A percentile compares a stretch with the other conserved stretches of the same genome.
These are phyloP conservation scores for Etheostoma perlongum DNA, from an alignment of 2,797 vertebrate genomes.

Conservation along the genomic window DNA sequence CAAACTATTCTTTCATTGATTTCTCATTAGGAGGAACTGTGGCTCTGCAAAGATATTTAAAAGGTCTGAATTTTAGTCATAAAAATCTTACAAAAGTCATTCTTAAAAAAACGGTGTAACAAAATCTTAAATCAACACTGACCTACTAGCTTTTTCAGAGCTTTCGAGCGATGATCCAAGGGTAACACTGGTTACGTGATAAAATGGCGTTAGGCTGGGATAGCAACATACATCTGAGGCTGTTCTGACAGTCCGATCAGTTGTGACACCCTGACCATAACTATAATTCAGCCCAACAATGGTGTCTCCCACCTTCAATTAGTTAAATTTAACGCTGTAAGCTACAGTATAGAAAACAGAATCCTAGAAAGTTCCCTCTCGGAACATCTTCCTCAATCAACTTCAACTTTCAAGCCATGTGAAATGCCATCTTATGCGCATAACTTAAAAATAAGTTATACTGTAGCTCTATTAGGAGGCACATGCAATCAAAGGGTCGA, in stretches of 20 bases:
- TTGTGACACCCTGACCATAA: neutral
- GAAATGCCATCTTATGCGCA: neutral
- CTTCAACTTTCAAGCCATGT: neutral
- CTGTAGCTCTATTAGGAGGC: neutral
- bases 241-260: neutral
- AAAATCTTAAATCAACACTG: no score
- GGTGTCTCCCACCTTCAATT: neutral
- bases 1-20: no score
- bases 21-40: no score
- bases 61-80: no score
- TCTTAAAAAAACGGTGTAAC: no score
- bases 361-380: neutral
- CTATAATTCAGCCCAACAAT: neutral
- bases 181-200: no score
- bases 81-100: no score
- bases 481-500: conserved; percentile 1
- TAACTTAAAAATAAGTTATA: conserved; percentile 4
- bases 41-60: no score
- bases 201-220: no score
- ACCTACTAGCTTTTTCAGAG: no score
- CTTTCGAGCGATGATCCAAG: no score
- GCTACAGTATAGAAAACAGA: neutral
- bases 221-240: neutral
- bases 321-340: neutral
- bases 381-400: neutral